Evolutionary conservation across 2,888 invertebrate species (phyloP).

Genomic region (Scaptomyza reducta): DNA sequence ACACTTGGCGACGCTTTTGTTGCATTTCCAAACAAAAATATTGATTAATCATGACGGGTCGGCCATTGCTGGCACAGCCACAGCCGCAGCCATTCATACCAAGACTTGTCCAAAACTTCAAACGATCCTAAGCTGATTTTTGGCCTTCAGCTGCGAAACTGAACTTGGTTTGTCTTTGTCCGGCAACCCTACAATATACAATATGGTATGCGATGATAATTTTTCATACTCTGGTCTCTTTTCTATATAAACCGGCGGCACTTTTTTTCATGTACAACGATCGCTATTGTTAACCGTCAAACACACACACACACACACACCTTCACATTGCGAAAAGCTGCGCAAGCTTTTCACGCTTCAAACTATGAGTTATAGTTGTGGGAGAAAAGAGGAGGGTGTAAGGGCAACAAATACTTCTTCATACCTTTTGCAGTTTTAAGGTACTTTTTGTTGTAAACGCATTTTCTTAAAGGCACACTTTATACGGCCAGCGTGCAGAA

Average conservation of each 20-base stretch:
- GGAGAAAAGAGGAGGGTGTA: not conserved
- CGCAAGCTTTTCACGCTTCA: constrained; percentile 37
- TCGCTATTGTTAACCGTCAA: constrained; percentile 34
- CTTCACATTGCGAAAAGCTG: constrained; percentile 34
- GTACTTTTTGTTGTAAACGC: constrained; percentile 52
- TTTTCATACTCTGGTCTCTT: constrained; percentile 45
- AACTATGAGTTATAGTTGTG: not conserved
- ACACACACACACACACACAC: not conserved
- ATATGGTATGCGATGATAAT: constrained; percentile 37
- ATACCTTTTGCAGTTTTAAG: constrained; percentile 8
- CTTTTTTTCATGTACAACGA: constrained; percentile 37
- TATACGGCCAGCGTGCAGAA: constrained; percentile 51
- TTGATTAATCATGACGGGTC: constrained; percentile 76
- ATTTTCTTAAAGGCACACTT: constrained; percentile 53
- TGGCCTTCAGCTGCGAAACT: constrained; percentile 54
- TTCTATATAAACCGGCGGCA: constrained; percentile 41
- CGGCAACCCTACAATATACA: constrained; percentile 18
- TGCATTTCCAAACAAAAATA: constrained; percentile 74
- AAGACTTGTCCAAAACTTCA: constrained; percentile 33
- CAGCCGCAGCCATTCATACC: constrained; percentile 25
- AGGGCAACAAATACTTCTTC: constrained; percentile 24
- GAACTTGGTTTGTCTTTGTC: constrained; percentile 54
- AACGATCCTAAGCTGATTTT: constrained; percentile 73
- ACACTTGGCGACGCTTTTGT: constrained; percentile 71
- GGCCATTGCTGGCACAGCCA: constrained; percentile 50